These are phyloP conservation scores for Dendrolimus houi DNA, from an alignment of 2,888 invertebrate genomes.

Conservation along the genomic window DNA sequence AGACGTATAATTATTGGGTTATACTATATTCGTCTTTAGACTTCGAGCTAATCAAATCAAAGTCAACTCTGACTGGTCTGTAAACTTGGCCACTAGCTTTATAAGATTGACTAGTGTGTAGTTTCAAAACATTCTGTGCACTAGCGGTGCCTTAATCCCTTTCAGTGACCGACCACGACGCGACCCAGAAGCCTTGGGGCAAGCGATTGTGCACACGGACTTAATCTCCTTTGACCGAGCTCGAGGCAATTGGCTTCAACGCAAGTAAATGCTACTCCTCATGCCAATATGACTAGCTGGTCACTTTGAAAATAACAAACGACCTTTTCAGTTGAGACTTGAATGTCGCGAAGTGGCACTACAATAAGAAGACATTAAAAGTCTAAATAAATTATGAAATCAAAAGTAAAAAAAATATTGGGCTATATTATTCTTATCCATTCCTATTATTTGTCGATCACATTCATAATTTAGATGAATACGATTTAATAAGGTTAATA, in stretches of 20 bases:
- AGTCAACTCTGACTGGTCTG: background rate
- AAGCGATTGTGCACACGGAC: conserved; percentile 54
- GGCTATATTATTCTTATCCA: too few relatives aligned
- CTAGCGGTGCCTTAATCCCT: background rate
- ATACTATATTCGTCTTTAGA: background rate
- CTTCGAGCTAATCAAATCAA: background rate
- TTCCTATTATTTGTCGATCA: too few relatives aligned
- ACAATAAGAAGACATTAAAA: too few relatives aligned
- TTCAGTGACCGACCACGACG: background rate
- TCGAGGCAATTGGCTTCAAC: background rate
- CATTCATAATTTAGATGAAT: too few relatives aligned
- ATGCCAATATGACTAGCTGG: background rate
- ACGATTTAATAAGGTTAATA: too few relatives aligned
- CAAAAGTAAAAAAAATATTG: too few relatives aligned
- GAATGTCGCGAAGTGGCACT: too few relatives aligned
- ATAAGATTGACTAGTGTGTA: background rate
- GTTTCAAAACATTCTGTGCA: background rate
- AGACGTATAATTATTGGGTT: background rate
- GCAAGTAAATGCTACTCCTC: background rate
- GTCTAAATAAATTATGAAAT: too few relatives aligned
- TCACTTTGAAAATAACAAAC: too few relatives aligned
- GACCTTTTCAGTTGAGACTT: too few relatives aligned
- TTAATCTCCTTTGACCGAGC: conserved; percentile 63
- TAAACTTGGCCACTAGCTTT: background rate
- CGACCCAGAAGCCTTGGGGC: conserved; percentile 6